Base-by-base conservation (phyloP, 2,888 invertebrate species). In the Anarsia innoxiella region DNA sequence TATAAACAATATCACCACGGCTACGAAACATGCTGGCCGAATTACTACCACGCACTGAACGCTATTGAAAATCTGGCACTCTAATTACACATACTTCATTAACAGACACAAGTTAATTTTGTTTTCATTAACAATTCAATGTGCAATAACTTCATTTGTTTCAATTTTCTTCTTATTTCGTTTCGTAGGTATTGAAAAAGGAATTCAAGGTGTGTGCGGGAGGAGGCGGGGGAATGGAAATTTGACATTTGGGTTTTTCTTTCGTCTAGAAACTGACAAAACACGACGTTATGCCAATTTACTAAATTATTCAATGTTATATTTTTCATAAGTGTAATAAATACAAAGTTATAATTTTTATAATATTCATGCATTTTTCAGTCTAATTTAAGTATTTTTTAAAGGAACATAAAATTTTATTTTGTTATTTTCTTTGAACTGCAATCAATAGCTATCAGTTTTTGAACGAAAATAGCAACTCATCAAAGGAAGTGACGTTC, bases 1-100 rank as follows among this genome's bases (percentile, higher is more conserved):
- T 93, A 85, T 91, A 91, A 79, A 91, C 90, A 82, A 91, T 88
- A 87, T 93, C 93, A 80, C 90, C 91, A 83, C 91, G 91, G 67
- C 87, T 88, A 68, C 80, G 87, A 56, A 89, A 88, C 88, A 89
- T 88, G 49, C 61, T 83, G 63, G 14, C 42, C 29, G 10, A 29
- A 30, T 31, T 32, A 27, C 34, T 32, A 23, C 31, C 16, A 9
- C 14, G 12, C 39, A 41, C 40, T 41, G 26, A 36, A 19, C 8
- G 19, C 8, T 25, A 25, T 31, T 6, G 1, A 11, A 13, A 32
- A 37, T 45, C 41, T 34, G 9, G 26, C 16, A 36, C 35, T 39
- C 35, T 52, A 49, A 49, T 51, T 44, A 15, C 41, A 46, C 57
- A 61, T 64, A 45, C 37, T 59, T 41, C 42, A 36, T 44, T 31